Evolutionary conservation across 37 sponge, comb jelly and placozoan genomes (phyloP).

Genomic region (Beroe ovata): DNA sequence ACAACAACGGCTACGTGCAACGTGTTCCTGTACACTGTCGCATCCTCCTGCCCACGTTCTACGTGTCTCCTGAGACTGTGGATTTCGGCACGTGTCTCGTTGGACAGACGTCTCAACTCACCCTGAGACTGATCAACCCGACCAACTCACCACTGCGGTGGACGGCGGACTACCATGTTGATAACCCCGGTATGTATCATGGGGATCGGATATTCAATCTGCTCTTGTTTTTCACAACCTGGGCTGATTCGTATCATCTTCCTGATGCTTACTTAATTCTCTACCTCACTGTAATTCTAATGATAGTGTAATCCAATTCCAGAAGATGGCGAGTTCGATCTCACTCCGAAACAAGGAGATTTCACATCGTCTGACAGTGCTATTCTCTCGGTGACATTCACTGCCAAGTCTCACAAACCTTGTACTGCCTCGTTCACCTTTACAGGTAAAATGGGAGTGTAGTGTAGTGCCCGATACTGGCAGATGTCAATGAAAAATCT

Average conservation of each 20-base stretch:
- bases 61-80: constrained; percentile 14
- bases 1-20: constrained; percentile 59
- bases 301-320: no score
- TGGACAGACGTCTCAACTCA: constrained; percentile 61
- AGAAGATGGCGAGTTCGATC: neutral
- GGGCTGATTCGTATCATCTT: no score
- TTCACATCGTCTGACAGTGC: constrained; percentile 13
- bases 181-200: neutral
- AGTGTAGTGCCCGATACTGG: no score
- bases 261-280: no score
- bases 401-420: constrained; percentile 18
- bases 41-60: constrained; percentile 67
- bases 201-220: no score
- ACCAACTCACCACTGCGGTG: constrained; percentile 36
- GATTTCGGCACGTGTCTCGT: constrained; percentile 67
- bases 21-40: constrained; percentile 41
- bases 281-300: no score
- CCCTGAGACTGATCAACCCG: constrained; percentile 47
- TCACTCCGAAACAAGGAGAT: neutral
- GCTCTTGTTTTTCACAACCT: no score
- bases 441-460: neutral
- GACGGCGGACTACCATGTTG: neutral
- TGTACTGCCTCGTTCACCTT: neutral
- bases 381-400: constrained; percentile 8
- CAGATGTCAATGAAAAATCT: no score